Conservation (phyloP, 2,113 vertebrate genomes). For the Anarhynchus alexandrinus region DNA sequence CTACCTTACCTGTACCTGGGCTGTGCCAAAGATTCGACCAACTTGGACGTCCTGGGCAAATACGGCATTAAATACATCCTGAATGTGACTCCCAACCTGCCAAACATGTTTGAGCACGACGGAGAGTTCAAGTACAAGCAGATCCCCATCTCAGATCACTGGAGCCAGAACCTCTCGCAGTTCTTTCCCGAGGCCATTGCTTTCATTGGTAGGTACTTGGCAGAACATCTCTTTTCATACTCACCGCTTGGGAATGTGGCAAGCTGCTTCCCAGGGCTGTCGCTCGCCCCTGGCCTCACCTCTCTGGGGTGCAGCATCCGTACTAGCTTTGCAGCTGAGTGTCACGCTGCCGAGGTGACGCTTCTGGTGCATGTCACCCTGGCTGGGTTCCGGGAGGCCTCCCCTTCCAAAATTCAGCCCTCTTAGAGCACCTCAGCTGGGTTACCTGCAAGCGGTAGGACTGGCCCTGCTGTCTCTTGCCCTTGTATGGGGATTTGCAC, state of each 20-base stretch:
- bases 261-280: background rate
- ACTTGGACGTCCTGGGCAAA: slow-evolving; percentile 94
- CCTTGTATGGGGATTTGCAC: background rate
- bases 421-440: background rate
- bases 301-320: background rate
- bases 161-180: slow-evolving; percentile 99
- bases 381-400: background rate
- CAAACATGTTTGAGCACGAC: slow-evolving; percentile 96
- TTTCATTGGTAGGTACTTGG: slow-evolving; percentile 91
- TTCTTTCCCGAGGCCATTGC: slow-evolving; percentile 99
- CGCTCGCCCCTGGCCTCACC: background rate
- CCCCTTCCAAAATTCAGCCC: background rate
- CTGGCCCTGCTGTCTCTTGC: background rate
- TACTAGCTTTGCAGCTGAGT: background rate
- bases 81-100: slow-evolving; percentile 98
- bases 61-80: slow-evolving; percentile 99
- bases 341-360: background rate
- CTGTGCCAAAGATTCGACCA: slow-evolving; percentile 98
- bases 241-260: slow-evolving; percentile 10
- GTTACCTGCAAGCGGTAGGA: background rate
- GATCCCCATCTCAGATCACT: slow-evolving; percentile 99
- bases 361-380: background rate
- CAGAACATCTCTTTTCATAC: background rate
- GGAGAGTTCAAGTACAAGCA: slow-evolving; percentile 99
- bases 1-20: slow-evolving; percentile 96